Percentiles rank a stretch among this genome's conserved stretches.
phyloP scores from a whole-genome alignment of 1,140 invertebrate genomes.

The Pseudomyrmex dendroicus region DNA sequence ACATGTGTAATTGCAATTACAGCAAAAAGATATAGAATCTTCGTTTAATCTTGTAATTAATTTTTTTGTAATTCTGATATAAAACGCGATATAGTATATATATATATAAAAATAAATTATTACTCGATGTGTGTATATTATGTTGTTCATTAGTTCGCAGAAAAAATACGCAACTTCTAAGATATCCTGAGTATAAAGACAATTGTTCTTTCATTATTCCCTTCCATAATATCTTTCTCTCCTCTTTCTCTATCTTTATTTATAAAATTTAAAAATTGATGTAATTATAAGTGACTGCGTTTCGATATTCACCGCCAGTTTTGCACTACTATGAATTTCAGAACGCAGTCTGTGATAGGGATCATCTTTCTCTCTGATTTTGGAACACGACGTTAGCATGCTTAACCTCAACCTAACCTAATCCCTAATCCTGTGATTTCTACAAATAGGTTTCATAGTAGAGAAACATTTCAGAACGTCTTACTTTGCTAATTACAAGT shows the following conservation, averaged over 20 bases:
- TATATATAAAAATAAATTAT: slow-evolving; percentile 41
- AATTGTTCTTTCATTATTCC: slow-evolving; percentile 16
- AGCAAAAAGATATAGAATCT: slow-evolving; percentile 33
- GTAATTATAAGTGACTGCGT: no score
- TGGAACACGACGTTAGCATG: no score
- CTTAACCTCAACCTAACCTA: no score
- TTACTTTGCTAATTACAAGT: neutral
- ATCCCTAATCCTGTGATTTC: no score
- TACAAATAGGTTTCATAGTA: no score
- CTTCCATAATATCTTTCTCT: neutral
- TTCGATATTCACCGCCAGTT: no score
- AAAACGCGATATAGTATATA: slow-evolving; percentile 35
- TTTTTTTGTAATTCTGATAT: slow-evolving; percentile 42
- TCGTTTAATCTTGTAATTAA: slow-evolving; percentile 51
- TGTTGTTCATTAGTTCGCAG: slow-evolving; percentile 6
- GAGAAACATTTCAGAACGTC: neutral
- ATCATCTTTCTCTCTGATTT: no score
- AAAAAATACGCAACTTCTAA: neutral
- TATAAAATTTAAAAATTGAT: no score
- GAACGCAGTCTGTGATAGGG: no score
- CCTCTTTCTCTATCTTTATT: neutral
- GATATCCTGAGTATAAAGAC: neutral
- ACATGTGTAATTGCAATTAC: slow-evolving; percentile 26
- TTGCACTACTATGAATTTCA: no score
- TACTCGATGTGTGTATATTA: slow-evolving; percentile 32